A percentile compares a stretch with the other conserved stretches of the same genome.
Evolutionary conservation across 2,113 vertebrate genomes (phyloP).

Genomic region (Lathamus discolor): DNA sequence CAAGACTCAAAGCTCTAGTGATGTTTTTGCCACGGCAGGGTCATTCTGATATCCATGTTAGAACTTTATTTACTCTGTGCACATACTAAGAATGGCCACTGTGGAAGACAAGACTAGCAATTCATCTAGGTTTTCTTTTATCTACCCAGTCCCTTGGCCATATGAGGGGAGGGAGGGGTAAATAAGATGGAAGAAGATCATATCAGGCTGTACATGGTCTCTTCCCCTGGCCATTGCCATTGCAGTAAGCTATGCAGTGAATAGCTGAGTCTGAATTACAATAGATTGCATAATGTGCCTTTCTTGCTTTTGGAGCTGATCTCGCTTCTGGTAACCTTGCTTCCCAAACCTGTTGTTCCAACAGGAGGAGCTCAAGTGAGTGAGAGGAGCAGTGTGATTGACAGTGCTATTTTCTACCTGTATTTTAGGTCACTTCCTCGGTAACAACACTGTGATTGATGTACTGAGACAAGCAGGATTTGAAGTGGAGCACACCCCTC

Average conservation of each 20-base stretch:
- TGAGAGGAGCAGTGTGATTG: conserved; percentile 38
- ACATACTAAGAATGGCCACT: not conserved
- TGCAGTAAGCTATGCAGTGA: not conserved
- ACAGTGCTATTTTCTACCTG: conserved; percentile 58
- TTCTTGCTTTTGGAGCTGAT: not conserved
- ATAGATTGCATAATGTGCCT: not conserved
- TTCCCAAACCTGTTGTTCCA: not conserved
- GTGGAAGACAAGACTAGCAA: not conserved
- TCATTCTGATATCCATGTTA: not conserved
- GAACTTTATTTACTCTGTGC: not conserved
- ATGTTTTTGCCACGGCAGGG: not conserved
- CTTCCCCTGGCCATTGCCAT: not conserved
- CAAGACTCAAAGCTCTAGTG: not conserved
- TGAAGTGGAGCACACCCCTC: conserved; percentile 88
- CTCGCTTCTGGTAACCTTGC: not conserved
- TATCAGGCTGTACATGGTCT: not conserved
- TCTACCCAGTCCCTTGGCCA: not conserved
- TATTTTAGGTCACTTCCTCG: conserved; percentile 94
- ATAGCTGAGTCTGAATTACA: not conserved
- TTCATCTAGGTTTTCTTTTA: not conserved
- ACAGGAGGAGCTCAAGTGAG: not conserved
- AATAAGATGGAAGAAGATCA: not conserved
- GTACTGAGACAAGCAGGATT: conserved; percentile 93
- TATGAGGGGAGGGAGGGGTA: not conserved
- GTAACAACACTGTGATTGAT: conserved; percentile 96